A percentile compares a stretch with the other conserved stretches of the same genome.
These are phyloP conservation scores for Spheniscus humboldti DNA, from an alignment of 2,797 vertebrate genomes.

Conservation along the genomic window DNA sequence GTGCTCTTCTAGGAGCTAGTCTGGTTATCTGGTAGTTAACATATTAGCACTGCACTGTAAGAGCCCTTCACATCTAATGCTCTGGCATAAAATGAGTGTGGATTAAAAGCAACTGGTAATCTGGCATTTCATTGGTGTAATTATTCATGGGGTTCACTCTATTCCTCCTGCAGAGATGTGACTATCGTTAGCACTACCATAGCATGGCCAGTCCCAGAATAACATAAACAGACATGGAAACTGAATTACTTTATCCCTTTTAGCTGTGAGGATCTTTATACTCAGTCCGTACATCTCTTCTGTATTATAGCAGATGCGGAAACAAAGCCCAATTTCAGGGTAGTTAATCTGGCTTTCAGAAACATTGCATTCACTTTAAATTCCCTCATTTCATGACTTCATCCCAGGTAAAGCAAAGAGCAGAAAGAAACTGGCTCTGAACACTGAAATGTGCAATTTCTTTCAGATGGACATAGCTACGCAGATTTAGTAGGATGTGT, in stretches of 20 bases:
- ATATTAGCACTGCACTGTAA: not conserved
- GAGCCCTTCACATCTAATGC: not conserved
- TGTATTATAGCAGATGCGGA: not conserved
- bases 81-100: not conserved
- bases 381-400: conserved; percentile 39
- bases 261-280: not conserved
- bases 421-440: conserved; percentile 1
- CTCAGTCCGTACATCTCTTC: not conserved
- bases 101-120: not conserved
- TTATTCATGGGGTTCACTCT: not conserved
- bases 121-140: not conserved
- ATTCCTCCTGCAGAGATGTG: not conserved
- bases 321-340: not conserved
- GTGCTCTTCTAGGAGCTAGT: not conserved
- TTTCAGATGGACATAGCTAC: not conserved
- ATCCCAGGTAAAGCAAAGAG: conserved; percentile 26
- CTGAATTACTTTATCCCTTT: conserved; percentile 44
- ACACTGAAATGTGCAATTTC: not conserved
- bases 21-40: not conserved
- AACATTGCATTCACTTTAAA: conserved; percentile 29
- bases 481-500: conserved; percentile 45
- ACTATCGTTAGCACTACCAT: not conserved
- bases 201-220: not conserved
- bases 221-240: not conserved
- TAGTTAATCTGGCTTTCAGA: conserved; percentile 42